Evolutionary conservation across 2,797 vertebrate genomes (phyloP).

Genomic region (Lophius americanus): DNA sequence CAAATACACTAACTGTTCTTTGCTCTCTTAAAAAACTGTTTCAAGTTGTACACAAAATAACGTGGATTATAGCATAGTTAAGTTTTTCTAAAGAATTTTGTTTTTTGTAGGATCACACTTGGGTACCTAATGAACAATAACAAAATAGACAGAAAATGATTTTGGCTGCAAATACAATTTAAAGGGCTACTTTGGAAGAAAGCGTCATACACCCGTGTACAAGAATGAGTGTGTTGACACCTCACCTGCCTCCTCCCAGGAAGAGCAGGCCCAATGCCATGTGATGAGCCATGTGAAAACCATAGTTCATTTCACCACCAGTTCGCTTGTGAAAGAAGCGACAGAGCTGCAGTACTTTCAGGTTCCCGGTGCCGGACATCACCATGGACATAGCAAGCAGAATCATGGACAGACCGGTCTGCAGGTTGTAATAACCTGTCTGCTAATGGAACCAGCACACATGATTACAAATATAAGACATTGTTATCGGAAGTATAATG

Average conservation of each 20-base stretch:
- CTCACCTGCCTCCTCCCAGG: conserved; percentile 94
- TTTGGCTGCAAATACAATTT: too few relatives aligned
- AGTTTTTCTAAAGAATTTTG: too few relatives aligned
- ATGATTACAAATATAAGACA: conserved; percentile 2
- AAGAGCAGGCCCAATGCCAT: conserved; percentile 97
- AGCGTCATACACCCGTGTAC: neutral
- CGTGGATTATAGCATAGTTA: too few relatives aligned
- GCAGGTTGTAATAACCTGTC: conserved; percentile 94
- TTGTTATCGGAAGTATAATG: neutral
- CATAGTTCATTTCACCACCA: conserved; percentile 97
- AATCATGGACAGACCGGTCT: conserved; percentile 93
- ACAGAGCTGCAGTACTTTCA: conserved; percentile 95
- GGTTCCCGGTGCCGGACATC: conserved; percentile 94
- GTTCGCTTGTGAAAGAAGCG: conserved; percentile 96
- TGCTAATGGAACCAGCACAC: conserved; percentile 56
- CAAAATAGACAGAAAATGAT: too few relatives aligned
- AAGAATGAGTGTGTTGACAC: neutral
- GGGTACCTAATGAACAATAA: too few relatives aligned
- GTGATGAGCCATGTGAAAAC: conserved; percentile 97
- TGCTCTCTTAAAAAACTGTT: too few relatives aligned
- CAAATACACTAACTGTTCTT: too few relatives aligned
- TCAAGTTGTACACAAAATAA: too few relatives aligned
- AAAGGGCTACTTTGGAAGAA: neutral
- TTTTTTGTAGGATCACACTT: too few relatives aligned
- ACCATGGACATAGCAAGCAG: conserved; percentile 95